phyloP scores from a whole-genome alignment of 1,140 invertebrate genomes.

The Drosophila repletoides region DNA sequence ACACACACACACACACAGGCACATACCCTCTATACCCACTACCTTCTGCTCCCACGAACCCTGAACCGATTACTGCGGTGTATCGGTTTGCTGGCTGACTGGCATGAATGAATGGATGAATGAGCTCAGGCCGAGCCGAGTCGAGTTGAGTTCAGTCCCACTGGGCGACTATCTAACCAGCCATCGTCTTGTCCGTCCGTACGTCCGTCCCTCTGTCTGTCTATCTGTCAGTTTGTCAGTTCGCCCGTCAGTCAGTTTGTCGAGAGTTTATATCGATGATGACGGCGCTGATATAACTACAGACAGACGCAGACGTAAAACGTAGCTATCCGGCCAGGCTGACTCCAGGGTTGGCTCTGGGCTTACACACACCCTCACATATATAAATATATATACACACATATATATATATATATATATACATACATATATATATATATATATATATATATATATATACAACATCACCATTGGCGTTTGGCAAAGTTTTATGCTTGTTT shows the following conservation, averaged over 20 bases:
- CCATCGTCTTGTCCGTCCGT: conserved; percentile 12
- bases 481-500: conserved; percentile 70
- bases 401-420: conserved; percentile 10
- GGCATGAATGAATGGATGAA: conserved; percentile 79
- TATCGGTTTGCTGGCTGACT: conserved; percentile 46
- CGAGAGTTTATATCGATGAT: conserved; percentile 76
- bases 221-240: conserved; percentile 33
- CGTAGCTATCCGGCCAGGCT: conserved; percentile 23
- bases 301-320: conserved; percentile 51
- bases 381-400: conserved; percentile 15
- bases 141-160: conserved; percentile 27
- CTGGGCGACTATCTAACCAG: conserved; percentile 32
- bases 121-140: conserved; percentile 56
- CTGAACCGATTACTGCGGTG: conserved; percentile 26
- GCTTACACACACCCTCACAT: conserved; percentile 11
- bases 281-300: conserved; percentile 70
- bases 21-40: background rate
- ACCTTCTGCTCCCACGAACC: background rate
- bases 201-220: background rate
- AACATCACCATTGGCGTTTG: conserved; percentile 60
- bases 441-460: conserved; percentile 6
- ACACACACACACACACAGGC: conserved; percentile 22
- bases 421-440: conserved; percentile 8
- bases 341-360: conserved; percentile 49
- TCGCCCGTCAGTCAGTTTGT: conserved; percentile 49